A percentile compares a stretch with the other conserved stretches of the same genome.
phyloP scores from a whole-genome alignment of 2,888 invertebrate species.

The Andrena hattorfiana region DNA sequence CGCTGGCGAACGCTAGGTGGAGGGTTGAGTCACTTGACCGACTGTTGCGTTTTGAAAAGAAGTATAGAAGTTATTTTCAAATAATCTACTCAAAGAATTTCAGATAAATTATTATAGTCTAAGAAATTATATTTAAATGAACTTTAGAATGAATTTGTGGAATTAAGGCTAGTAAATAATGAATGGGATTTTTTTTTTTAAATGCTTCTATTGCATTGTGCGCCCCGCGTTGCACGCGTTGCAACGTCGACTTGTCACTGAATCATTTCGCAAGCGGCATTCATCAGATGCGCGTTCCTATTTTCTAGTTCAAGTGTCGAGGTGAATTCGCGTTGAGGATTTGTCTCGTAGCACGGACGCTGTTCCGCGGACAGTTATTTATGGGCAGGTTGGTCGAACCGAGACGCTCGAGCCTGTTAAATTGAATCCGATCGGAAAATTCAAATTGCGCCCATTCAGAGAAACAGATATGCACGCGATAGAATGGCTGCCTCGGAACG shows the following conservation, averaged over 20 bases:
- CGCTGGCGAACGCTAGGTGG: too few relatives aligned
- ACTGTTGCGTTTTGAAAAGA: too few relatives aligned
- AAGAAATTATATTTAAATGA: not conserved
- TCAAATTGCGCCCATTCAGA: constrained; percentile 32
- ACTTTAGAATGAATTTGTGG: not conserved
- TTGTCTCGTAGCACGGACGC: constrained; percentile 15
- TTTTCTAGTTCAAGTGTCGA: not conserved
- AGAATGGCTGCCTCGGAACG: constrained; percentile 8
- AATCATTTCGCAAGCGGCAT: not conserved
- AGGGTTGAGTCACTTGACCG: too few relatives aligned
- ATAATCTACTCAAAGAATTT: too few relatives aligned
- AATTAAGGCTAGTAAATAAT: not conserved
- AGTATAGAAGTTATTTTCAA: too few relatives aligned
- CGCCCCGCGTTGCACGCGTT: not conserved
- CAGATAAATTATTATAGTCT: too few relatives aligned
- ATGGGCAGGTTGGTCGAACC: not conserved
- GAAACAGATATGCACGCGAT: constrained; percentile 6
- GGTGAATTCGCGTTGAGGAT: constrained; percentile 14
- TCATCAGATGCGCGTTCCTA: not conserved
- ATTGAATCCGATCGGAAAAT: constrained; percentile 37
- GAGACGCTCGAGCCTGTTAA: constrained; percentile 4
- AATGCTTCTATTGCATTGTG: not conserved
- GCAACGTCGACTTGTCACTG: not conserved
- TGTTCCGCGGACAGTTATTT: constrained; percentile 14
- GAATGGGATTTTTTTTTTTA: too few relatives aligned